Base-by-base conservation (phyloP, 2,888 invertebrate genomes). In the Archips crataeganus region DNA sequence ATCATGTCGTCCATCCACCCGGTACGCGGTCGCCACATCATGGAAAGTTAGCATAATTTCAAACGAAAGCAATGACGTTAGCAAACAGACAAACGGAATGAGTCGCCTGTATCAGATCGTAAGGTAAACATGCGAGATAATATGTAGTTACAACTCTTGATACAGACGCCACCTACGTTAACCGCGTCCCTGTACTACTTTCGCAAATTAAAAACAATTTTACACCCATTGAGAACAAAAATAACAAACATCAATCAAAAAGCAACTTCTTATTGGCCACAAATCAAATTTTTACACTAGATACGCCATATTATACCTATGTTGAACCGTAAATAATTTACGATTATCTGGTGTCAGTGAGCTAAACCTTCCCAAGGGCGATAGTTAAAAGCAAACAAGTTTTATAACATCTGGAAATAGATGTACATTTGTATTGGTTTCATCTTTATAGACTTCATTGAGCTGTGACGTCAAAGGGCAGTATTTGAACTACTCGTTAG, bases 381-480 rank as follows among this genome's bases (percentile, higher is more conserved):
- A 81, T 84, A 84, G 83, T 84, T 83, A 85, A 85, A 87, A 88
- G 85, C 86, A 89, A 89, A 89, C 88, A 87, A 80, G 70, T 90
- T 91, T 91, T 88, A 91, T 87, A 87, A 81, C 88, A 80, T 82
- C 88, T 83, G 82, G 77, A 87, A 89, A 91, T 91, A 91, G 85
- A 85, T 80, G 76, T 77, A 83, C 82, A 80, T 85, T 77, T 80
- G 67, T 82, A 86, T 86, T 84, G 84, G 85, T 86, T 84, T 81
- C 79, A 82, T 83, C 79, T 82, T 79, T 81, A 80, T 81, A 78
- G 85, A 85, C 78, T 86, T 87, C 81, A 80, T 79, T 77, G 70
- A 69, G 76, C 68, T 78, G 84, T 73, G 74, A 74, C 88, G 87
- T 89, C 89, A 89, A 77, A 74, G 75, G 70, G 75, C 79, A 81